A percentile compares a stretch with the other conserved stretches of the same genome.
Evolutionary conservation across 2,888 invertebrate genomes (phyloP).

Genomic region (Cyclophora albipunctata): DNA sequence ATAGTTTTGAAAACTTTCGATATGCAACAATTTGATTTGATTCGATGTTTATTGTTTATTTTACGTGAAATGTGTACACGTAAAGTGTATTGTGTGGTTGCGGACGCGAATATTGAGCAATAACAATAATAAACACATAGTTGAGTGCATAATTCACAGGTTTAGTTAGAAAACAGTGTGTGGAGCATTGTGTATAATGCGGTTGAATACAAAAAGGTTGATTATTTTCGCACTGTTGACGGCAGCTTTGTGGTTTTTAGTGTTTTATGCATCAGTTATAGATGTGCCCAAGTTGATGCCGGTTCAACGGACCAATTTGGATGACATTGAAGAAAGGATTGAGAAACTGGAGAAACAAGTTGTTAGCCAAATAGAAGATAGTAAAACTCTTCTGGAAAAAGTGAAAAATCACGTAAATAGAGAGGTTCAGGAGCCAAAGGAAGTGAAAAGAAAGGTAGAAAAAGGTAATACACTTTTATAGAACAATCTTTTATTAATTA

Average conservation of each 20-base stretch:
- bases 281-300: constrained; percentile 29
- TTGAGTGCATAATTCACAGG: constrained; percentile 2
- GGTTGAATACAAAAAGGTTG: constrained; percentile 52
- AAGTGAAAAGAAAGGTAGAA: constrained; percentile 14
- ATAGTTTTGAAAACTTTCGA: too few species aligned
- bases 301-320: constrained; percentile 16
- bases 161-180: constrained; percentile 1
- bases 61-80: constrained; percentile 12
- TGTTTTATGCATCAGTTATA: constrained; percentile 42
- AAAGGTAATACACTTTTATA: constrained; percentile 12
- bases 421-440: constrained; percentile 17
- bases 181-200: constrained; percentile 38
- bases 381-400: constrained; percentile 38
- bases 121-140: constrained; percentile 8
- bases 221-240: constrained; percentile 30
- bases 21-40: neutral
- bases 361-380: constrained; percentile 41
- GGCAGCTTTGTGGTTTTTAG: constrained; percentile 44
- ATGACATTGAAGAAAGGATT: constrained; percentile 41
- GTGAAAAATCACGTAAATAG: constrained; percentile 38
- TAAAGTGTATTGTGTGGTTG: constrained; percentile 16
- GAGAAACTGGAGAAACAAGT: constrained; percentile 37
- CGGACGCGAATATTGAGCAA: constrained; percentile 14
- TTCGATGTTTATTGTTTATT: constrained; percentile 24
- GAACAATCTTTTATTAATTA: neutral